A percentile compares a stretch with the other conserved stretches of the same genome.
These are phyloP conservation scores for Meandrusa payeni DNA, from an alignment of 2,888 invertebrate species.

Conservation along the genomic window DNA sequence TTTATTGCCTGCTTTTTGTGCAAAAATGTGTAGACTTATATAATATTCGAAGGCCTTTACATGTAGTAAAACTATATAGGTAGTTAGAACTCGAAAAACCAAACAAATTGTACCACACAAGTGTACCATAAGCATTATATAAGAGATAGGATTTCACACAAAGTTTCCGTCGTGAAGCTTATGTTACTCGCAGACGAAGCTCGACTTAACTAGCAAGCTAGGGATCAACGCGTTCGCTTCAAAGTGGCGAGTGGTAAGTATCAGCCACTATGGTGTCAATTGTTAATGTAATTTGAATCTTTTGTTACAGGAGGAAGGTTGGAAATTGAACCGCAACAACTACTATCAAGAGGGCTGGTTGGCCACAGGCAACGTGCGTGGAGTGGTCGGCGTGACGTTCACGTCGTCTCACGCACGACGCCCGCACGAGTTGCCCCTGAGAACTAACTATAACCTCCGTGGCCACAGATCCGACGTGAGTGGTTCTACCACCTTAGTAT, in stretches of 20 bases:
- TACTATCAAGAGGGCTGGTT: slow-evolving; percentile 99
- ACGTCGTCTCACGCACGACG: slow-evolving; percentile 96
- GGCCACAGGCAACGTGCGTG: slow-evolving; percentile 96
- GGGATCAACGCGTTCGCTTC: slow-evolving; percentile 10
- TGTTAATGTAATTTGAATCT: slow-evolving; percentile 10
- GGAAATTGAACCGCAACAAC: slow-evolving; percentile 96
- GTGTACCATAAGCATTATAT: neutral
- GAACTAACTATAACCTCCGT: slow-evolving; percentile 97
- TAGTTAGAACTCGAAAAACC: neutral
- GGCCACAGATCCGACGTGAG: slow-evolving; percentile 97
- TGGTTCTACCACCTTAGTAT: no score
- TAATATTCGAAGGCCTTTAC: no score
- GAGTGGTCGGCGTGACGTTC: slow-evolving; percentile 97
- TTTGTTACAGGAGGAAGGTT: slow-evolving; percentile 90
- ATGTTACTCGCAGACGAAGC: slow-evolving; percentile 3
- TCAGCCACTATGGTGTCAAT: neutral
- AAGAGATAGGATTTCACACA: slow-evolving; percentile 7
- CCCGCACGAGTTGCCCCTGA: slow-evolving; percentile 90
- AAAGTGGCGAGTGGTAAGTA: neutral
- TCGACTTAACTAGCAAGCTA: slow-evolving; percentile 11
- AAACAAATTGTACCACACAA: neutral
- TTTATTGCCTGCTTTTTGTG: no score
- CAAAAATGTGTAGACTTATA: no score
- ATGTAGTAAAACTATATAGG: no score
- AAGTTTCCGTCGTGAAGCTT: slow-evolving; percentile 3